Evolutionary conservation across 2,113 vertebrate species (phyloP), one percentile per base, ranked within the genome.

Genomic region (Centropus bengalensis): DNA sequence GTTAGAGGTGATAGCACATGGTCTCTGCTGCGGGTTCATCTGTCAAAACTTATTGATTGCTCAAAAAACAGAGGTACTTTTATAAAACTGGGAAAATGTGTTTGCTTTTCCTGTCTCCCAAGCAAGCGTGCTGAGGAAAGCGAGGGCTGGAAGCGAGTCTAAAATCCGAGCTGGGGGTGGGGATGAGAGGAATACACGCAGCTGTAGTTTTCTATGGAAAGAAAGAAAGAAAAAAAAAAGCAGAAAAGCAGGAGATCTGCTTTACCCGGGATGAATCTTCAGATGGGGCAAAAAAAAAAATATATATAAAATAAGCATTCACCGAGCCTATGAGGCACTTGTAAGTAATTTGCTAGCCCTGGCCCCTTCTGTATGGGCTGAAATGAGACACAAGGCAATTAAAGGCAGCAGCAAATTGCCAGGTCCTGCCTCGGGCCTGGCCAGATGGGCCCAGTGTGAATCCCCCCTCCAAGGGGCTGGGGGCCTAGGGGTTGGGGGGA

Each of bases 371-470:
- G 22, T 62, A 23, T 0, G 60, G 91, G 54, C 90, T 91, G 79
- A 96, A 96, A 94, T 81, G 38, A 93, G 90, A 94, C 64, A 86
- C 82, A 76, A 71, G n/a, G 80, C 91, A 81, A 96, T 90, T 81
- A 12, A 77, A 89, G 54, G 79, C 73, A 54, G 75, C 93, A 60
- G 80, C 51, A 14, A 92, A 80, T 69, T 44, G 82, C 83, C 90
- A 95, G 89, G 93, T 88, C 4, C 86, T 58, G 94, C 83, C 73
- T 51, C 45, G 6, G 75, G 84, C 75, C 15, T 26, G 75, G 76
- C 88, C 94, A 95, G 93, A 94, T 94, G 94, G 89, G 86, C 95
- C 77, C 91, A 91, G 88, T 78, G 88, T 69, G 93, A 86, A 44
- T 94, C 5, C n/a, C 1, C 5, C n/a, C 58, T 67, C 36, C 86